phyloP scores from a whole-genome alignment of 2,113 vertebrate species.

The Hippocampus abdominalis region DNA sequence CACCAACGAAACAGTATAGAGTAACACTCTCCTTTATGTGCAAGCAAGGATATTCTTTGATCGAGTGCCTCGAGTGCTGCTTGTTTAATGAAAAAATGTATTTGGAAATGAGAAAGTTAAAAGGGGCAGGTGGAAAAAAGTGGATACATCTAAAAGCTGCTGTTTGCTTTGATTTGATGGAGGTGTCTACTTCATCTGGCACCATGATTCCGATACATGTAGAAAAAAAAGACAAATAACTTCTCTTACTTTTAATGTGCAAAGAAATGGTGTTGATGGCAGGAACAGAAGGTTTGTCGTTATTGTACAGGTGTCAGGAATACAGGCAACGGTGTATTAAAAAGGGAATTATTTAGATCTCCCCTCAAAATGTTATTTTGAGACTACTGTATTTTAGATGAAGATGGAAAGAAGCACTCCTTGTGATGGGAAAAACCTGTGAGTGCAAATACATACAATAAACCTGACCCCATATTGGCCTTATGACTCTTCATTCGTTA shows the following conservation, averaged over 20 bases:
- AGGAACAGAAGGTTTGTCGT: constrained; percentile 38
- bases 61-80: constrained; percentile 32
- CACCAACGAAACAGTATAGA: too few relatives aligned
- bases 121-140: constrained; percentile 25
- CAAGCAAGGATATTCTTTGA: constrained; percentile 23
- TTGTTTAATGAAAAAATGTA: constrained; percentile 63
- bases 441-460: constrained; percentile 2
- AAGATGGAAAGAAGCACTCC: not conserved
- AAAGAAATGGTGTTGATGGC: constrained; percentile 36
- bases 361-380: constrained; percentile 2
- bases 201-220: constrained; percentile 63
- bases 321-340: not conserved
- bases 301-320: constrained; percentile 31
- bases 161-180: constrained; percentile 11
- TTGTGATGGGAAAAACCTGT: not conserved
- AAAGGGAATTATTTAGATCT: not conserved
- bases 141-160: constrained; percentile 56
- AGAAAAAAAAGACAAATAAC: not conserved
- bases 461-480: constrained; percentile 33
- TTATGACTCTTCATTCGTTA: constrained; percentile 43
- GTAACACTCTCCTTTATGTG: constrained; percentile 33
- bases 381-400: not conserved
- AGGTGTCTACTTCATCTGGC: constrained; percentile 49
- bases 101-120: constrained; percentile 43
- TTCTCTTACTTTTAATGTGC: not conserved